These are phyloP conservation scores for Vandiemenella viatica DNA, from an alignment of 2,888 invertebrate genomes.

Conservation along the genomic window DNA sequence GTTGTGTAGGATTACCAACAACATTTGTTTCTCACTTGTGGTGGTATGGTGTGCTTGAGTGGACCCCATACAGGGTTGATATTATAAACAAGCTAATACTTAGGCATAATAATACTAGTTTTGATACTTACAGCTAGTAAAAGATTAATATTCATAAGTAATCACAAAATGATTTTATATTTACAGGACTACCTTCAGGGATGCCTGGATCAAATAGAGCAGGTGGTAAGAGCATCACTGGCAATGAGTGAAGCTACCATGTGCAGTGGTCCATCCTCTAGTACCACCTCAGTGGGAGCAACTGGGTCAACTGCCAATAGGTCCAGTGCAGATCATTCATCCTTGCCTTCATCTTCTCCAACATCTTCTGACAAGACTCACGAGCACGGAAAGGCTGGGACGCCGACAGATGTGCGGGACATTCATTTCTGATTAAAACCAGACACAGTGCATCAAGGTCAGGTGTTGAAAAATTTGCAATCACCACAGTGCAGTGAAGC, in stretches of 20 bases:
- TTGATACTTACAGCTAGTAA: too few species aligned
- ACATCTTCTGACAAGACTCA: conserved; percentile 28
- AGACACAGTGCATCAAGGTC: neutral
- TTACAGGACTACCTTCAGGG: conserved; percentile 64
- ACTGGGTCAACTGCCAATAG: conserved; percentile 11
- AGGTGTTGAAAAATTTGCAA: neutral
- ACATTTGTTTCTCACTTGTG: too few species aligned
- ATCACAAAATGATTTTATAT: too few species aligned
- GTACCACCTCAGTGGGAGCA: conserved; percentile 22
- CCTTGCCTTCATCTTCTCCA: neutral
- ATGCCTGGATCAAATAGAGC: conserved; percentile 66
- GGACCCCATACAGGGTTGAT: too few species aligned
- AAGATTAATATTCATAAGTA: too few species aligned
- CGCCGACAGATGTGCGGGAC: conserved; percentile 74
- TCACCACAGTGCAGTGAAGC: too few species aligned
- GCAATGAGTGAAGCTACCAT: conserved; percentile 52
- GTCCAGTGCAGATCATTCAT: neutral
- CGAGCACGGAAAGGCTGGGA: conserved; percentile 59
- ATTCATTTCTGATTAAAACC: conserved; percentile 47
- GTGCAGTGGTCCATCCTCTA: conserved; percentile 12
- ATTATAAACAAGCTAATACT: too few species aligned
- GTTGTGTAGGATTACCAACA: too few species aligned
- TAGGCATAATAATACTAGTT: too few species aligned
- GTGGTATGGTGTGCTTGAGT: too few species aligned
- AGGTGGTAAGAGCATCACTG: too few species aligned